These are phyloP conservation scores for Drosophila colorata DNA, from an alignment of 2,888 invertebrate species.

Conservation along the genomic window DNA sequence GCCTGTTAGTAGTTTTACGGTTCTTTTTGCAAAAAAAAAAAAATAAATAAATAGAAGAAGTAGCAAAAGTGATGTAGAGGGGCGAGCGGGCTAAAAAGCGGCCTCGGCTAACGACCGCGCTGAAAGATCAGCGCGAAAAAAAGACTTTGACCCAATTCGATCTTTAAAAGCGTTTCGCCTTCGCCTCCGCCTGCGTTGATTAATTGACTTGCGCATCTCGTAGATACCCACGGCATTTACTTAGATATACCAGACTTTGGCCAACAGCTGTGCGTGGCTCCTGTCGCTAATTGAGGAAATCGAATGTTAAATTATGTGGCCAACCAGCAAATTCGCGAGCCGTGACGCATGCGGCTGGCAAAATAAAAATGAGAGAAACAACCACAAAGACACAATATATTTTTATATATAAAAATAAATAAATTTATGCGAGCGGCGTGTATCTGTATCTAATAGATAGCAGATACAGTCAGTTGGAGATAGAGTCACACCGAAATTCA, in stretches of 20 bases:
- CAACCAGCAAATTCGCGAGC: constrained; percentile 13
- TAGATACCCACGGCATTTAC: constrained; percentile 39
- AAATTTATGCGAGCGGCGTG: constrained; percentile 51
- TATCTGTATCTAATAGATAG: constrained; percentile 56
- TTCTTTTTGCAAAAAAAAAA: constrained; percentile 4
- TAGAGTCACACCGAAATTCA: constrained; percentile 48
- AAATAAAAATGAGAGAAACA: constrained; percentile 33
- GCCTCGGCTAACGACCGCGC: constrained; percentile 60
- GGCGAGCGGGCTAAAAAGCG: constrained; percentile 13
- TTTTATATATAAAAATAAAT: constrained; percentile 19
- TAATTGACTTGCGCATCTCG: constrained; percentile 74
- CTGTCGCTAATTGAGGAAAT: constrained; percentile 80
- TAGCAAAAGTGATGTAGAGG: neutral
- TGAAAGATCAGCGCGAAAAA: constrained; percentile 45
- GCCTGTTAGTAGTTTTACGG: constrained; percentile 8
- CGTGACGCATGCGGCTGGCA: too few species aligned
- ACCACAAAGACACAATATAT: neutral
- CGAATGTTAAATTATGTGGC: constrained; percentile 78
- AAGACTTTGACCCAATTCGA: constrained; percentile 77
- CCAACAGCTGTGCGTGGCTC: constrained; percentile 57
- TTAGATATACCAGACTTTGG: constrained; percentile 17
- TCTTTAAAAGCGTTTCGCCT: constrained; percentile 46
- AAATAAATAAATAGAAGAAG: neutral
- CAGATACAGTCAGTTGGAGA: constrained; percentile 38
- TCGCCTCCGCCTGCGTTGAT: constrained; percentile 61